phyloP scores from a whole-genome alignment of 1,140 invertebrate genomes.

The Eumaeus atala region DNA sequence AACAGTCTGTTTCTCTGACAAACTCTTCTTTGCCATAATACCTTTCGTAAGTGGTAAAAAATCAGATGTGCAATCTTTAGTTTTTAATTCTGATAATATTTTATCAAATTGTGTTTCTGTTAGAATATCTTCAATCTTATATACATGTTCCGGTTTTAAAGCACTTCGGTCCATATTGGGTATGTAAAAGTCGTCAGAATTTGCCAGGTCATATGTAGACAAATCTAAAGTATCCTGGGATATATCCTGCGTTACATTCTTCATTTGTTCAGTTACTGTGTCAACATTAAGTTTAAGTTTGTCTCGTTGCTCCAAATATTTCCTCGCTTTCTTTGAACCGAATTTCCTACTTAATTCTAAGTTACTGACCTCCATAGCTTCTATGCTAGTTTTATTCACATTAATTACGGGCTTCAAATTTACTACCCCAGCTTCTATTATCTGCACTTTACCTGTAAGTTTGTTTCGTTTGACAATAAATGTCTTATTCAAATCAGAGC shows the following conservation, averaged over 20 bases:
- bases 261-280: slow-evolving; percentile 52
- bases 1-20: slow-evolving; percentile 36
- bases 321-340: slow-evolving; percentile 56
- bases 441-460: slow-evolving; percentile 45
- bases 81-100: slow-evolving; percentile 44
- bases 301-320: slow-evolving; percentile 49
- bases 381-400: slow-evolving; percentile 23
- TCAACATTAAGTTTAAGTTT: slow-evolving; percentile 51
- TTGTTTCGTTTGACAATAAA: slow-evolving; percentile 43
- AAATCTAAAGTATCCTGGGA: slow-evolving; percentile 44
- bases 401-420: slow-evolving; percentile 43
- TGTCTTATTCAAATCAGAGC: slow-evolving; percentile 39
- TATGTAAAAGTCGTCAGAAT: slow-evolving; percentile 56
- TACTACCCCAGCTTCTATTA: slow-evolving; percentile 39
- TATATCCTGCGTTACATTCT: slow-evolving; percentile 42
- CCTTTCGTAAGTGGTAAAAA: slow-evolving; percentile 36
- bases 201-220: slow-evolving; percentile 35
- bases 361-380: slow-evolving; percentile 33
- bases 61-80: slow-evolving; percentile 36
- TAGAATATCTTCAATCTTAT: slow-evolving; percentile 45
- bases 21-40: slow-evolving; percentile 30
- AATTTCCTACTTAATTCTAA: slow-evolving; percentile 59
- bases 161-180: slow-evolving; percentile 49
- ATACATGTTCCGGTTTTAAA: slow-evolving; percentile 34
- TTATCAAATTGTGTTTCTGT: slow-evolving; percentile 42